These are phyloP conservation scores for Hemibagrus wyckioides DNA, from an alignment of 2,113 vertebrate genomes.

Conservation along the genomic window DNA sequence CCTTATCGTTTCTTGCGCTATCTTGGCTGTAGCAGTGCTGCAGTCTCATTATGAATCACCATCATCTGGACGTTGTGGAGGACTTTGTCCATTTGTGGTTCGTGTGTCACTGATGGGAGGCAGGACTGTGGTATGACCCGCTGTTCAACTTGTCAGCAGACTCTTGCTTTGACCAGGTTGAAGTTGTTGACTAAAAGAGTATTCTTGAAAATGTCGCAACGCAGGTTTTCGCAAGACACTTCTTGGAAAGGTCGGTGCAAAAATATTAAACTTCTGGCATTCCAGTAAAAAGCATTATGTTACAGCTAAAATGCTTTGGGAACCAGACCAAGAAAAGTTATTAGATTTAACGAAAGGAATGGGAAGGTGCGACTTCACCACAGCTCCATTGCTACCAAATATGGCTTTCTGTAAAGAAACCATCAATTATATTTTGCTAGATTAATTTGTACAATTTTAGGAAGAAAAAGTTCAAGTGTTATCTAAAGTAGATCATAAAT, in stretches of 20 bases:
- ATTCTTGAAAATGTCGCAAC: neutral
- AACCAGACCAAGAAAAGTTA: neutral
- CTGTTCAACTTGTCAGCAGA: slow-evolving; percentile 33
- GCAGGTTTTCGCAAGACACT: neutral
- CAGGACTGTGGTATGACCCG: slow-evolving; percentile 21
- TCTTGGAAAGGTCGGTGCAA: neutral
- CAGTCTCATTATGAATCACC: slow-evolving; percentile 8
- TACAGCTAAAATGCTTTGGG: neutral
- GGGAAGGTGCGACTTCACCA: neutral
- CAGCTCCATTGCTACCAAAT: neutral
- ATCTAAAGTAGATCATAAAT: neutral
- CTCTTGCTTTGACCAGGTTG: slow-evolving; percentile 2
- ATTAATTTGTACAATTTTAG: neutral
- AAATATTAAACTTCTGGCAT: neutral
- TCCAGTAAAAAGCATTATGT: too few species aligned
- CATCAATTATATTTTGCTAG: neutral
- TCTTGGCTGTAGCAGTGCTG: neutral
- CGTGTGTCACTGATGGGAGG: slow-evolving; percentile 5
- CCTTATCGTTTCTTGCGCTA: neutral
- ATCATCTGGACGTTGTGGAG: neutral
- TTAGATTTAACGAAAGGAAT: neutral
- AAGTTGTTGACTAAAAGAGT: neutral
- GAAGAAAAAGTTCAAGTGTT: neutral
- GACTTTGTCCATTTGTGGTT: slow-evolving; percentile 42
- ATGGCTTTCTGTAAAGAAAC: neutral